Base-by-base conservation (phyloP, 2,888 invertebrate species). In the Acanthosoma haemorrhoidale region DNA sequence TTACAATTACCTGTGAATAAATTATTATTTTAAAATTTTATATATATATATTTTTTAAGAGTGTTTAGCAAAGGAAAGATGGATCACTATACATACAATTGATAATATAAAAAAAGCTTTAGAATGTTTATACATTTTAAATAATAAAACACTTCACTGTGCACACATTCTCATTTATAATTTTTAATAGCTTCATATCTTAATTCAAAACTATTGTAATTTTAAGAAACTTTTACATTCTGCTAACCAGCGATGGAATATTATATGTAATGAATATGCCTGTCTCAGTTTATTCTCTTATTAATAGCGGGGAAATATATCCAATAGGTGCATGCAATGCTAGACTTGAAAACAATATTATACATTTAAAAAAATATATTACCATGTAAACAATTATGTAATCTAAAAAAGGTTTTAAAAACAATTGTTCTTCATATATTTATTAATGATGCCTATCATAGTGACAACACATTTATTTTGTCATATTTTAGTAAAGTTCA, bases 311-410 rank as follows among this genome's bases (percentile, higher is more conserved):
- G 21, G 8, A 61, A 34, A 36, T 61, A 15, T 61, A 61, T 36
- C 36, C 61, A n/a, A 61, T 61, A 61, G 38, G 8, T 61, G 61
- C 61, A 61, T 61, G 61, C 61, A 3, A 36, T 61, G 32, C 18
- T 61, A 61, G 61, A 61, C 16, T 36, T 36, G 36, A 36, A 8
- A 36, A 61, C 34, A 61, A 34, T 59, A 59, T 61, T 21, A 61
- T 36, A 13, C n/a, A 61, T 41, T 21, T 25, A 13, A 21, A 51
- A 51, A 9, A 51, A 43, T 18, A n/a, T 36, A 60, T 60, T 16
- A 34, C 16, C 21, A 60, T 21, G 15, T 60, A 60, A 60, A 34
- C 32, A 31, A 25, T 60, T 32, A 18, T 60, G 18, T 60, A 60
- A 34, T 32, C 16, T 25, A 25, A 60, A 34, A n/a, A n/a, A n/a